Evolutionary conservation across 2,888 invertebrate genomes (phyloP).

Genomic region (Cantharis lateralis): DNA sequence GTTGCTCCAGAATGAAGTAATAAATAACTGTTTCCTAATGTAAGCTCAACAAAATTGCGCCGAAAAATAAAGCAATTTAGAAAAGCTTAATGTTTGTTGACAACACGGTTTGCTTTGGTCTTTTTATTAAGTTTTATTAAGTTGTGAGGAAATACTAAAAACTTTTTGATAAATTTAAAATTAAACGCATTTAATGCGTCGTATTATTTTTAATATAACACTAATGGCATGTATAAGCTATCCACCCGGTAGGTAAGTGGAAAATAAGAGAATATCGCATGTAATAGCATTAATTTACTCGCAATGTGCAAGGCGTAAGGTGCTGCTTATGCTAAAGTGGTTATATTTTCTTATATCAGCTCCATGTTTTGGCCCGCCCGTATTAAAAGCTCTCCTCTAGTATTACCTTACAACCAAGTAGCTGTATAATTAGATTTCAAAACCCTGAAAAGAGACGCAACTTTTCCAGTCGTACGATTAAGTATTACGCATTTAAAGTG

Average conservation of each 20-base stretch:
- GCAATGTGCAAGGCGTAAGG: slow-evolving; percentile 20
- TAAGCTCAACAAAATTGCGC: slow-evolving; percentile 7
- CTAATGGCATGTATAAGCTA: neutral
- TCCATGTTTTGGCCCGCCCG: slow-evolving; percentile 28
- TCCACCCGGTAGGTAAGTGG: neutral
- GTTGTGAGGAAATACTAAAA: neutral
- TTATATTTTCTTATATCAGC: slow-evolving; percentile 28
- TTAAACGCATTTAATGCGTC: neutral
- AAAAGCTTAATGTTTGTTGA: slow-evolving; percentile 1
- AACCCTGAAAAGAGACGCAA: slow-evolving; percentile 23
- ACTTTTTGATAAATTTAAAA: neutral
- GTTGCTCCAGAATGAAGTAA: neutral
- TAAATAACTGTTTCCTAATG: slow-evolving; percentile 7
- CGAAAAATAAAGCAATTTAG: slow-evolving; percentile 3
- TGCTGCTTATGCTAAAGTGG: slow-evolving; percentile 26
- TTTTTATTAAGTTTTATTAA: neutral
- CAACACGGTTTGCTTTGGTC: neutral
- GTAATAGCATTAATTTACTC: slow-evolving; percentile 29
- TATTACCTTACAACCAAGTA: slow-evolving; percentile 29
- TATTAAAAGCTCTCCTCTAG: slow-evolving; percentile 28
- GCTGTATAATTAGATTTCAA: slow-evolving; percentile 30
- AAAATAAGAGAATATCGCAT: slow-evolving; percentile 22
- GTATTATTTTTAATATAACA: neutral
- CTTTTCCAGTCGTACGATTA: slow-evolving; percentile 24
- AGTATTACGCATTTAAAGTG: slow-evolving; percentile 25